phyloP scores from a whole-genome alignment of 2,888 invertebrate genomes.

The Drosophila eohydei region DNA sequence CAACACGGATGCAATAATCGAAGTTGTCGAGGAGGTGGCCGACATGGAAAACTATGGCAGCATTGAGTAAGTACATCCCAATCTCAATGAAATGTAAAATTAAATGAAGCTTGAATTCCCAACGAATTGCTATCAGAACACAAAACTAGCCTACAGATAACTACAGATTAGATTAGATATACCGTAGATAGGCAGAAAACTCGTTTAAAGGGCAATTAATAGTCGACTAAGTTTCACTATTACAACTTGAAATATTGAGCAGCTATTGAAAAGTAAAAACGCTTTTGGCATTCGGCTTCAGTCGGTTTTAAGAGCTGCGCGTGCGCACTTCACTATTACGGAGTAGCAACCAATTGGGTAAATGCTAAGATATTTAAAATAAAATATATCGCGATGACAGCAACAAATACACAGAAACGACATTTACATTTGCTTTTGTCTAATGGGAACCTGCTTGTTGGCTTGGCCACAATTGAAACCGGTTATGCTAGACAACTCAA shows the following conservation, averaged over 20 bases:
- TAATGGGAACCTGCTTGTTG: slow-evolving; percentile 31
- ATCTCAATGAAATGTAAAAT: background rate
- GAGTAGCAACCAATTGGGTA: slow-evolving; percentile 17
- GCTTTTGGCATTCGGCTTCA: slow-evolving; percentile 16
- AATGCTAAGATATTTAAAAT: background rate
- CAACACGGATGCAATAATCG: slow-evolving; percentile 68
- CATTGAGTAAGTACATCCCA: slow-evolving; percentile 55
- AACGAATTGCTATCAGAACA: background rate
- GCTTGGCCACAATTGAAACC: slow-evolving; percentile 46
- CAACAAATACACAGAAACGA: slow-evolving; percentile 17
- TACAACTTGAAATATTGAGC: background rate
- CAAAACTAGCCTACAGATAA: too few relatives aligned
- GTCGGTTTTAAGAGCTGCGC: slow-evolving; percentile 50
- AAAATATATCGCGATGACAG: background rate
- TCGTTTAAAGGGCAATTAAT: slow-evolving; percentile 16
- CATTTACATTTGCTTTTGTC: slow-evolving; percentile 61
- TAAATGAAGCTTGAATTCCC: background rate
- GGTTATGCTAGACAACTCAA: slow-evolving; percentile 47
- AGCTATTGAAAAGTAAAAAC: slow-evolving; percentile 18
- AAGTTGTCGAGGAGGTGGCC: slow-evolving; percentile 65
- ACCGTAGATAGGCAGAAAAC: background rate
- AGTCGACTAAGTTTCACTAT: slow-evolving; percentile 13
- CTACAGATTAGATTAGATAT: background rate
- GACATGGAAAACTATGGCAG: slow-evolving; percentile 59
- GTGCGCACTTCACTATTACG: slow-evolving; percentile 30